A percentile compares a stretch with the other conserved stretches of the same genome.
Evolutionary conservation across 92 coral and sea anemone genomes (phyloP).

Genomic region (Zoanthus solanderi): DNA sequence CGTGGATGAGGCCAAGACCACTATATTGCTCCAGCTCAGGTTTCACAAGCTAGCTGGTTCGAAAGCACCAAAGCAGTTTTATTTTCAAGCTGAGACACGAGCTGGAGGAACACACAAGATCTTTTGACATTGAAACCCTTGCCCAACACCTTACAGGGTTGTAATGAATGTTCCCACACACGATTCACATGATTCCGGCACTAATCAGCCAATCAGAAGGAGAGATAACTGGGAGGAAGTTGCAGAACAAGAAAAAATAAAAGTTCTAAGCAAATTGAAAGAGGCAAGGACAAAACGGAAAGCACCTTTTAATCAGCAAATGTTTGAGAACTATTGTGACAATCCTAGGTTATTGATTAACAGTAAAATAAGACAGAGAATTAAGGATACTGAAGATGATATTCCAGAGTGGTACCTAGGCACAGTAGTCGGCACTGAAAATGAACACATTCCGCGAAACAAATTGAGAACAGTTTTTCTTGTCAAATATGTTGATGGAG

Average conservation of each 20-base stretch:
- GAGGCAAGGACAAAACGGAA: conserved; percentile 21
- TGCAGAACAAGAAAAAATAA: conserved; percentile 16
- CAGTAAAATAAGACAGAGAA: conserved; percentile 8
- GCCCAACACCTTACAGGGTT: conserved; percentile 11
- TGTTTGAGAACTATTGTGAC: conserved; percentile 7
- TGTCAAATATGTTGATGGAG: conserved; percentile 25
- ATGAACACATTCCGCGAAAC: conserved; percentile 5
- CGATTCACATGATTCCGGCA: not conserved
- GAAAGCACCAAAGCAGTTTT: conserved; percentile 24
- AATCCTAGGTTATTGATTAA: conserved; percentile 17
- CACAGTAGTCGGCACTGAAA: conserved; percentile 5
- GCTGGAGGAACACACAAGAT: conserved; percentile 20
- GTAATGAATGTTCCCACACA: not conserved
- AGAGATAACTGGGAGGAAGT: conserved; percentile 24
- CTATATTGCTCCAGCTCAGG: conserved; percentile 26
- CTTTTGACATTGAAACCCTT: conserved; percentile 13
- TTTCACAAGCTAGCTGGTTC: conserved; percentile 29
- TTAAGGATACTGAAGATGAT: conserved; percentile 23
- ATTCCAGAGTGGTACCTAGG: conserved; percentile 6
- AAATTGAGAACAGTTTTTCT: conserved; percentile 24
- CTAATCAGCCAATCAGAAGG: conserved; percentile 15
- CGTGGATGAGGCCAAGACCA: conserved; percentile 28
- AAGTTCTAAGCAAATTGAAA: conserved; percentile 21
- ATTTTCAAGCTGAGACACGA: conserved; percentile 24
- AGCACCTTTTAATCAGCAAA: not conserved